A percentile compares a stretch with the other conserved stretches of the same genome.
These are phyloP conservation scores for Neoseiulus cucumeris DNA, from an alignment of 1,140 invertebrate genomes.

Conservation along the genomic window DNA sequence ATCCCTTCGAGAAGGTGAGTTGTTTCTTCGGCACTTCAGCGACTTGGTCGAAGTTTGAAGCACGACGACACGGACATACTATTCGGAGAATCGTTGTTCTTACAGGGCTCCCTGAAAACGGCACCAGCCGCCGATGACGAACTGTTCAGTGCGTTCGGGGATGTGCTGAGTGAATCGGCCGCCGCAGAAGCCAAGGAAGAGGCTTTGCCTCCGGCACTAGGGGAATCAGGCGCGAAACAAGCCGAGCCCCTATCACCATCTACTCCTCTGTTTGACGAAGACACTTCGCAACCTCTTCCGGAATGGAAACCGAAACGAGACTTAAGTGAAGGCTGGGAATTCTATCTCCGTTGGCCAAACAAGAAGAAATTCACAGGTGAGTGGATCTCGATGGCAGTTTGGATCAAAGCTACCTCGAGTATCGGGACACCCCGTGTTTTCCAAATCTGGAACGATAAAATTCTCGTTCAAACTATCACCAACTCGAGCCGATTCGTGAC, in stretches of 20 bases:
- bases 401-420: too few relatives aligned
- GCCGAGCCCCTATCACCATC: slow-evolving; percentile 18
- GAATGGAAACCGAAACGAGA: slow-evolving; percentile 58
- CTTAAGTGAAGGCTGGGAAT: slow-evolving; percentile 73
- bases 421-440: too few relatives aligned
- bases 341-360: slow-evolving; percentile 82
- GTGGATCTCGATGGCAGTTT: slow-evolving; percentile 25
- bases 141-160: neutral
- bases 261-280: slow-evolving; percentile 73
- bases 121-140: neutral
- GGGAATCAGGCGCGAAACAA: slow-evolving; percentile 16
- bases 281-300: slow-evolving; percentile 73
- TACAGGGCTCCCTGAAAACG: neutral
- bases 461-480: too few relatives aligned
- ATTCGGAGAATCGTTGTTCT: neutral
- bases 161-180: neutral
- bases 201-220: slow-evolving; percentile 13
- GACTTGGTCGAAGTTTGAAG: slow-evolving; percentile 15
- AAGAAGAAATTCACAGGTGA: slow-evolving; percentile 97
- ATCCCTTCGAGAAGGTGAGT: slow-evolving; percentile 55
- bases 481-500: too few relatives aligned
- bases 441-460: too few relatives aligned
- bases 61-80: neutral
- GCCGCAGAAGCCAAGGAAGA: neutral
- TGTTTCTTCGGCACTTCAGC: slow-evolving; percentile 28